Evolutionary conservation across 2,113 vertebrate species (phyloP).

Genomic region (Actenoides lindsayi): DNA sequence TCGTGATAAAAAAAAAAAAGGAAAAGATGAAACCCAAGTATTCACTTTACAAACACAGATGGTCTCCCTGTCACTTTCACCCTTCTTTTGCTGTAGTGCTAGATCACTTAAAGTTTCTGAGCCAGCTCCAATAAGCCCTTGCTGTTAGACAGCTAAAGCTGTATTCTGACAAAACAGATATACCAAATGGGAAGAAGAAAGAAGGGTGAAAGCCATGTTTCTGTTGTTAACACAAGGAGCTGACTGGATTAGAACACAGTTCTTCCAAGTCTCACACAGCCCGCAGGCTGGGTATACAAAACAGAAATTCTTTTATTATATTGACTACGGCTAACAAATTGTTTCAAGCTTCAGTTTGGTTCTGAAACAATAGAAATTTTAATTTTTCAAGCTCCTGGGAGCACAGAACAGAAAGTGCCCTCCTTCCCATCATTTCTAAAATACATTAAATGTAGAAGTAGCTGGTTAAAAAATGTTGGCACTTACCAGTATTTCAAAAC

Average conservation of each 20-base stretch:
- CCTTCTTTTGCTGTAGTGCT: neutral
- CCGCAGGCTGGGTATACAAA: neutral
- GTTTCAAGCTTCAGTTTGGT: neutral
- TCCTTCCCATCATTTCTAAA: neutral
- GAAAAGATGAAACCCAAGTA: neutral
- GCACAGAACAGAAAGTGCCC: neutral
- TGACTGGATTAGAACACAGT: neutral
- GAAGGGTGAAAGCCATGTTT: neutral
- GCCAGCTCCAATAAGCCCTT: neutral
- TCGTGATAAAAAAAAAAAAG: neutral
- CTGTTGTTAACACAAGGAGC: neutral
- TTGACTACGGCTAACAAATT: neutral
- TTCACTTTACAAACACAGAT: neutral
- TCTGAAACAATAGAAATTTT: neutral
- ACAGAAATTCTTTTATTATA: neutral
- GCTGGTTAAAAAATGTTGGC: neutral
- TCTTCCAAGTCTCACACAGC: neutral
- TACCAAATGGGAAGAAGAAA: neutral
- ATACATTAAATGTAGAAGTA: neutral
- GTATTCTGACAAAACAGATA: neutral
- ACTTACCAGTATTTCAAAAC: neutral
- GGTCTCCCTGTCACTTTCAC: neutral
- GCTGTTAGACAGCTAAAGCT: neutral
- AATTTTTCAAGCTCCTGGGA: neutral
- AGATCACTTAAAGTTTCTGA: neutral